Evolutionary conservation across 2,888 invertebrate species (phyloP), one percentile per base, ranked within the genome.

Genomic region (Drosophila neotestacea): DNA sequence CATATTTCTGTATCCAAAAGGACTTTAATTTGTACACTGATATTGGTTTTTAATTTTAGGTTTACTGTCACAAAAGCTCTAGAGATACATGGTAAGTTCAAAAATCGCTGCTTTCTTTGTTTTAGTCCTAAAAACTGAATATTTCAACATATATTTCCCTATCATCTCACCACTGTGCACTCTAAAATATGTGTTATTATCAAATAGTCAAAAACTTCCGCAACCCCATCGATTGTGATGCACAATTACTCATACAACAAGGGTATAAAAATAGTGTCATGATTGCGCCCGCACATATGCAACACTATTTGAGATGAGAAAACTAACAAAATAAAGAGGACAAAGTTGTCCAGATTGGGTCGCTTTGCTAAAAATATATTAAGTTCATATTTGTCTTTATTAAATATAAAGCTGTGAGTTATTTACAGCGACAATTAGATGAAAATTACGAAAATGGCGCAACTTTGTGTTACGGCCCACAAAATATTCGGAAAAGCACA

Each of bases 401-500:
- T 56, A n/a, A 22, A n/a, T 13, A 32, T 9, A 34, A 9, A 38
- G 6, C 22, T 13, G 13, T 42, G 13, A 56, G 59, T 56, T 63
- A 71, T 60, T 67, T 22, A 58, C 34, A 10, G 44, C 44, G 28
- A 50, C 44, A 75, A 63, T 75, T 68, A 61, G 38, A 47, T 41
- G 44, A 7, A 22, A 50, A 46, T 38, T 55, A 36, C 16, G 55
- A 55, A 39, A 66, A 34, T 70, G 28, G 2, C 13, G 13, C 44
- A 65, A 54, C 36, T 48, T 59, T 62, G 56, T 46, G 46, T 13
- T 55, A 44, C 22, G 27, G 28, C 54, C 39, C 59, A 46, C 48
- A 30, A 48, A 67, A 36, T 48, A 34, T 7, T 9, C 6, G 34
- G 4, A 34, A 22, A 22, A 27, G 34, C 42, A 16, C 44, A 55